Conservation (phyloP, 2,797 vertebrate species). For the Hippocampus kuda region DNA sequence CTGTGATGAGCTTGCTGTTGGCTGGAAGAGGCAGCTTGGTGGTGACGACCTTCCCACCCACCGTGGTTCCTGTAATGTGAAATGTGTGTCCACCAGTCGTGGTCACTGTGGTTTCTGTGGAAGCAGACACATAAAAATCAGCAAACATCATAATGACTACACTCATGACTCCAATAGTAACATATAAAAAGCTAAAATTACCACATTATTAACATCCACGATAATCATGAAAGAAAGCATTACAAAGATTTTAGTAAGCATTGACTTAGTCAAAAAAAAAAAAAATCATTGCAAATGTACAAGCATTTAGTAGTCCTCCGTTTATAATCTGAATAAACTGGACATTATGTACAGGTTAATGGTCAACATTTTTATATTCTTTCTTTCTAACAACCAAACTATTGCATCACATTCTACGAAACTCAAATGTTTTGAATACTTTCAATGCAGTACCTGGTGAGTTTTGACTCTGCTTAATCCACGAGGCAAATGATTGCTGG, state of each 20-base stretch:
- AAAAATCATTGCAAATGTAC: background rate
- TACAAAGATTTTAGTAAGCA: too few species aligned
- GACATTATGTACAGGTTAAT: background rate
- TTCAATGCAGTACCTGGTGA: slow-evolving; percentile 69
- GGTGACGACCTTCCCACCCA: slow-evolving; percentile 92
- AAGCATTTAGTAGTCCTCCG: background rate
- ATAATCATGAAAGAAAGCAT: background rate
- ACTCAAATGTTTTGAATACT: background rate
- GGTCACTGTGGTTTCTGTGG: slow-evolving; percentile 77
- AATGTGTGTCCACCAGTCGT: slow-evolving; percentile 88
- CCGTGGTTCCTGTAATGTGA: slow-evolving; percentile 88
- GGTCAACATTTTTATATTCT: background rate
- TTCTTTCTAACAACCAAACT: background rate
- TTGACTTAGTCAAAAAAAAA: too few species aligned
- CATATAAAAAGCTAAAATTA: background rate
- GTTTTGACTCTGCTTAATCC: slow-evolving; percentile 94
- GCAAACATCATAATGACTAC: background rate
- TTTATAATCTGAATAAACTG: background rate
- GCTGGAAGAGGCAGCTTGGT: slow-evolving; percentile 89
- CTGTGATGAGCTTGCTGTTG: slow-evolving; percentile 98
- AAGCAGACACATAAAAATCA: slow-evolving; percentile 1
- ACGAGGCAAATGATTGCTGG: slow-evolving; percentile 93
- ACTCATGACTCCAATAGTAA: background rate
- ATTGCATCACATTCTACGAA: background rate
- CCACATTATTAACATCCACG: background rate